These are phyloP conservation scores for Nephrotoma flavescens DNA, from an alignment of 2,888 invertebrate species.

Conservation along the genomic window DNA sequence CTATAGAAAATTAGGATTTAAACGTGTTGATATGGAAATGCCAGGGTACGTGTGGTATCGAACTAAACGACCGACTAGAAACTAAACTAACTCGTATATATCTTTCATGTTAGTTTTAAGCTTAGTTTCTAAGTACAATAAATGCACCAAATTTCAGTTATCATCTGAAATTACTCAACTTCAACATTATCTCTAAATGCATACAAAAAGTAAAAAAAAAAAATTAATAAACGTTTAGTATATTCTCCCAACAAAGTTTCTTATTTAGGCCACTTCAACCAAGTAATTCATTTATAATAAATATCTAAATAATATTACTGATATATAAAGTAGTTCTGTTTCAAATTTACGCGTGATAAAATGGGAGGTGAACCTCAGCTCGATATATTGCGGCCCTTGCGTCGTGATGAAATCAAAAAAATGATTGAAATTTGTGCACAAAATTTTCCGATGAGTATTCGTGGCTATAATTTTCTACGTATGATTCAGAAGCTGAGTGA, in stretches of 20 bases:
- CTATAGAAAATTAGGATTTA: not conserved
- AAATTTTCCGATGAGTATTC: not conserved
- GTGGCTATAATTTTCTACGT: not conserved
- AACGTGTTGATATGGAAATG: not conserved
- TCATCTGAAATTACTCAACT: too few relatives aligned
- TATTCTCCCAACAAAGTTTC: not conserved
- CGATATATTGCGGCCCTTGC: not conserved
- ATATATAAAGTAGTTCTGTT: not conserved
- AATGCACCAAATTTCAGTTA: too few relatives aligned
- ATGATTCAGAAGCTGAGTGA: not conserved
- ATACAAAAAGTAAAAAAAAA: too few relatives aligned
- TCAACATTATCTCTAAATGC: too few relatives aligned
- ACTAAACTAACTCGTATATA: not conserved
- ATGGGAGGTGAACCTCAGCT: not conserved
- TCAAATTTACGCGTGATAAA: not conserved
- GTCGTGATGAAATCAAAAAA: not conserved
- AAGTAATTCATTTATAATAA: not conserved
- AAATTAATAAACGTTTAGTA: not conserved
- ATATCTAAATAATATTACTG: not conserved
- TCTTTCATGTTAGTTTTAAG: not conserved
- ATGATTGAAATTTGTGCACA: not conserved
- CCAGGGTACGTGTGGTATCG: not conserved
- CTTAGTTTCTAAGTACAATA: not conserved
- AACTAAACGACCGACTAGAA: not conserved
- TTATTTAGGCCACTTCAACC: not conserved